phyloP scores from a whole-genome alignment of 2,797 vertebrate genomes.

The Pelobates cultripes region DNA sequence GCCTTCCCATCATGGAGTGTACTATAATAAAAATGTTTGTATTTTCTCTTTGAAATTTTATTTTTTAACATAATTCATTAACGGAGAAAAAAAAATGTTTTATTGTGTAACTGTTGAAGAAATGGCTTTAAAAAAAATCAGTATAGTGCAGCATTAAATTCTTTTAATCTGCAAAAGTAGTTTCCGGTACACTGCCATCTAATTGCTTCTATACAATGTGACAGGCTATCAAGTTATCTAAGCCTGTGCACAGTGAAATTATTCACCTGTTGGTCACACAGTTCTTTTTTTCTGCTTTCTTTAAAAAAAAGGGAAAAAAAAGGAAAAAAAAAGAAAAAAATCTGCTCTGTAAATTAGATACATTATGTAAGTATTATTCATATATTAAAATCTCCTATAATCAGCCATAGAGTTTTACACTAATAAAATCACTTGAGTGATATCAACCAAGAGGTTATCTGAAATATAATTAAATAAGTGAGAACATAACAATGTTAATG shows the following conservation, averaged over 20 bases:
- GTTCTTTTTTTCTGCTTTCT: constrained; percentile 30
- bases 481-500: too few species aligned
- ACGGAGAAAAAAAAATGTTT: constrained; percentile 42
- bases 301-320: constrained; percentile 28
- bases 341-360: constrained; percentile 1
- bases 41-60: constrained; percentile 43
- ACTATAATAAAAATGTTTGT: constrained; percentile 40
- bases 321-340: too few species aligned
- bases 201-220: constrained; percentile 61
- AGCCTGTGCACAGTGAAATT: constrained; percentile 42
- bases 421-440: too few species aligned
- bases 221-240: constrained; percentile 58
- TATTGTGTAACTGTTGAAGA: constrained; percentile 40
- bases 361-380: constrained; percentile 21
- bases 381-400: constrained; percentile 11
- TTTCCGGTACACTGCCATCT: constrained; percentile 57
- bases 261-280: constrained; percentile 47
- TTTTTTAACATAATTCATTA: constrained; percentile 49
- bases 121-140: constrained; percentile 46
- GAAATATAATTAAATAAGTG: too few species aligned
- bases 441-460: too few species aligned
- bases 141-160: constrained; percentile 57
- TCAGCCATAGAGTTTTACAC: neutral
- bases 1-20: constrained; percentile 9
- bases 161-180: constrained; percentile 61